A percentile compares a stretch with the other conserved stretches of the same genome.
Conservation (phyloP, 2,888 invertebrate genomes). For the Conops quadrifasciatus region DNA sequence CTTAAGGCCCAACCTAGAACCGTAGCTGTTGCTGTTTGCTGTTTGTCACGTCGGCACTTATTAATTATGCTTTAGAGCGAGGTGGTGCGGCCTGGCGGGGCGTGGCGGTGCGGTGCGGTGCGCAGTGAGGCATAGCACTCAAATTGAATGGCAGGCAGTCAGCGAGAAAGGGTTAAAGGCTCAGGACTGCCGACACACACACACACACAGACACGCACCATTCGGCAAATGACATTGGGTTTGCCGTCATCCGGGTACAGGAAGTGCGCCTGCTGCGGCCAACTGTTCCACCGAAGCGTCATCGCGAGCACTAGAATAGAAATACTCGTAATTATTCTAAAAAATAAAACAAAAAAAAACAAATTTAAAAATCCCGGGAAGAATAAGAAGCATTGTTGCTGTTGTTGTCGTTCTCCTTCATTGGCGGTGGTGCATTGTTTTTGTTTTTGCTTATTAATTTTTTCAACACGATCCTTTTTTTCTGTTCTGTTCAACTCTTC, state of each 20-base stretch:
- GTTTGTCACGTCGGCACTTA: conserved; percentile 24
- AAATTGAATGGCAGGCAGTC: conserved; percentile 20
- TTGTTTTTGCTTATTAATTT: conserved; percentile 7
- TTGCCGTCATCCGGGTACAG: conserved; percentile 32
- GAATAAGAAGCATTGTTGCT: not conserved
- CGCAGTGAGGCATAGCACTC: not conserved
- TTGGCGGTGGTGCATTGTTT: not conserved
- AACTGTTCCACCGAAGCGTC: not conserved
- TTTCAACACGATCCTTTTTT: conserved; percentile 23
- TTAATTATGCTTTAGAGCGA: conserved; percentile 30
- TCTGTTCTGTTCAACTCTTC: conserved; percentile 33
- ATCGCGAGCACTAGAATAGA: conserved; percentile 17
- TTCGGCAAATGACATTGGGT: conserved; percentile 31
- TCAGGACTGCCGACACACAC: not conserved
- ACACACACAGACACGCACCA: conserved; percentile 8
- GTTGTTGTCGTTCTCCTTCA: not conserved
- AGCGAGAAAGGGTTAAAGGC: conserved; percentile 28
- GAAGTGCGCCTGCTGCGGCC: conserved; percentile 38
- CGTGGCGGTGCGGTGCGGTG: not conserved
- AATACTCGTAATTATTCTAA: conserved; percentile 43
- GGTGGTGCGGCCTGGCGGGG: not conserved
- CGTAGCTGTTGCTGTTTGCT: conserved; percentile 1
- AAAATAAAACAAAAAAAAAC: conserved; percentile 7
- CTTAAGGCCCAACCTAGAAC: not conserved
- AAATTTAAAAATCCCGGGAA: not conserved